Percentiles rank a stretch among this genome's conserved stretches.
Evolutionary conservation across 2,797 vertebrate genomes (phyloP).

Genomic region (Lemur catta): DNA sequence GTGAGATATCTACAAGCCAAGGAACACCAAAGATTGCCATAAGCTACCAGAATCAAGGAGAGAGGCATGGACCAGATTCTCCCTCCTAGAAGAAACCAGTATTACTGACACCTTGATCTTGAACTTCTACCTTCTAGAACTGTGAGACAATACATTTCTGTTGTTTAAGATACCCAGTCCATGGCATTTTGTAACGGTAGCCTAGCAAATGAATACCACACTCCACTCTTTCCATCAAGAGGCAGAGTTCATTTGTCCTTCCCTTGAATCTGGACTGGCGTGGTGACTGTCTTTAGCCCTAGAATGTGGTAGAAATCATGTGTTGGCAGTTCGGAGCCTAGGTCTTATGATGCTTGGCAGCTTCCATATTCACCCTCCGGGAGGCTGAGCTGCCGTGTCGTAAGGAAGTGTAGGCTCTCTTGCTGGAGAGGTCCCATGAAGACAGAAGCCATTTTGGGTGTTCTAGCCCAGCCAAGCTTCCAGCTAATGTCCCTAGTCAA

Average conservation of each 20-base stretch:
- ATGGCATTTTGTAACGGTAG: neutral
- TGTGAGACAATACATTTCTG: neutral
- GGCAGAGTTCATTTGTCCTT: neutral
- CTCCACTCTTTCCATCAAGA: neutral
- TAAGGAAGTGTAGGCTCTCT: neutral
- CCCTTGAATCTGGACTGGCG: neutral
- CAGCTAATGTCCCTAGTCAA: neutral
- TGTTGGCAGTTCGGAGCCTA: neutral
- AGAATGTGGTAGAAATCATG: neutral
- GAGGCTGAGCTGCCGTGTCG: neutral
- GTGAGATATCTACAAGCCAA: neutral
- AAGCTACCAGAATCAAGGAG: neutral
- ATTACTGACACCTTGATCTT: neutral
- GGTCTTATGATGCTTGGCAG: neutral
- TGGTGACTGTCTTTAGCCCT: neutral
- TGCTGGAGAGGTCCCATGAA: neutral
- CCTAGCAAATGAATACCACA: neutral
- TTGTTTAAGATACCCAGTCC: neutral
- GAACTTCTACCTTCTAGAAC: neutral
- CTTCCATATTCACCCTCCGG: neutral
- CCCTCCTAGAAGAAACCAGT: neutral
- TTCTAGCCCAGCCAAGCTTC: neutral
- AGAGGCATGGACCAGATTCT: neutral
- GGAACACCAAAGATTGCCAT: neutral
- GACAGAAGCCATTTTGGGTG: neutral